These are phyloP conservation scores for Melanchra persicariae DNA, from an alignment of 2,888 invertebrate species.

Conservation along the genomic window DNA sequence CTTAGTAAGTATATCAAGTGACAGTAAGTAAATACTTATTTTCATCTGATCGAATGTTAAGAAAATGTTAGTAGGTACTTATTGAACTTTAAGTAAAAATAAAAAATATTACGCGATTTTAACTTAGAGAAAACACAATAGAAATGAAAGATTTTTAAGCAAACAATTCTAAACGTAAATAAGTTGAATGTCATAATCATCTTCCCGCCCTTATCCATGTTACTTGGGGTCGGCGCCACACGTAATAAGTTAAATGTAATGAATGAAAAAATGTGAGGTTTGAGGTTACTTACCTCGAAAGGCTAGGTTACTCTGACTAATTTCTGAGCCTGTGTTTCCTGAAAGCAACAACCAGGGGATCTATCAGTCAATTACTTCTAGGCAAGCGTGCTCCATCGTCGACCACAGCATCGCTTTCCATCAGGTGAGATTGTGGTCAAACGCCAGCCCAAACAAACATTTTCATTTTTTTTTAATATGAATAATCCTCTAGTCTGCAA, in stretches of 20 bases:
- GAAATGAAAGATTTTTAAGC: neutral
- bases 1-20: constrained; percentile 20
- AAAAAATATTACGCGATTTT: neutral
- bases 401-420: too few relatives aligned
- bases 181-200: too few relatives aligned
- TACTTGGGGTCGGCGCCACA: too few relatives aligned
- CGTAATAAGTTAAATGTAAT: neutral
- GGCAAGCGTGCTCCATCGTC: too few relatives aligned
- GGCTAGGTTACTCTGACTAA: too few relatives aligned
- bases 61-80: neutral
- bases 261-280: too few relatives aligned
- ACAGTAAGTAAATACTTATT: neutral
- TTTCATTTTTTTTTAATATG: too few relatives aligned
- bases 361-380: neutral
- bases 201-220: too few relatives aligned
- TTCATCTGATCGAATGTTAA: neutral
- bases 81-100: too few relatives aligned
- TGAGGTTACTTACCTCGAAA: too few relatives aligned
- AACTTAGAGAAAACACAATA: neutral
- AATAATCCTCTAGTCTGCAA: neutral
- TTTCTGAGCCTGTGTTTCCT: neutral
- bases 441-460: too few relatives aligned
- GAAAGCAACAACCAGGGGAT: neutral
- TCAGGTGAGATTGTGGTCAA: too few relatives aligned
- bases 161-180: neutral